Conservation (phyloP, 2,113 vertebrate species). For the Syngnathus typhle region DNA sequence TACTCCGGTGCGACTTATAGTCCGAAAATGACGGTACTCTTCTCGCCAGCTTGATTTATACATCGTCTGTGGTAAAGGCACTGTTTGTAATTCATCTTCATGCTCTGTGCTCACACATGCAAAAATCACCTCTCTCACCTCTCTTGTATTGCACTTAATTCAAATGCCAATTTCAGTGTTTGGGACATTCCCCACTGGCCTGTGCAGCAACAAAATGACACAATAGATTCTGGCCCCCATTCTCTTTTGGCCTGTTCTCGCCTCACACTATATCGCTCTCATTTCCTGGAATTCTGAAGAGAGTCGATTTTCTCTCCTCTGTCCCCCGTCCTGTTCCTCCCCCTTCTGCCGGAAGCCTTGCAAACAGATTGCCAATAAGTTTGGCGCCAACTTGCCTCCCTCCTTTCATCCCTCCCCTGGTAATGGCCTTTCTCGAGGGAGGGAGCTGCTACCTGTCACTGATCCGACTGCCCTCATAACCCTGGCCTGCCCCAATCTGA, state of each 20-base stretch:
- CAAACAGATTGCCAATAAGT: constrained; percentile 76
- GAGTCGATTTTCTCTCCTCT: constrained; percentile 55
- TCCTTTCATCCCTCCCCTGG: constrained; percentile 36
- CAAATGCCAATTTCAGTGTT: constrained; percentile 49
- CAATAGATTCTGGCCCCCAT: constrained; percentile 42
- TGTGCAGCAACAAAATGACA: constrained; percentile 42
- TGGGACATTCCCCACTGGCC: constrained; percentile 30
- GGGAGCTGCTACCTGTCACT: constrained; percentile 60
- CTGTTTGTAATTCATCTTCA: constrained; percentile 45
- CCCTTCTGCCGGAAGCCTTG: constrained; percentile 50
- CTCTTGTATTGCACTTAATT: constrained; percentile 43
- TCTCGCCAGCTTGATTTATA: constrained; percentile 23
- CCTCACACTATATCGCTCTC: constrained; percentile 26
- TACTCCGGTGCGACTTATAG: no score
- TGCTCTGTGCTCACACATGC: constrained; percentile 29
- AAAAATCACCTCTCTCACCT: constrained; percentile 35
- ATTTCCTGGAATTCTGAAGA: constrained; percentile 40
- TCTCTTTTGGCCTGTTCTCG: constrained; percentile 27
- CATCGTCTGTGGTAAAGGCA: constrained; percentile 28
- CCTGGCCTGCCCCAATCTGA: constrained; percentile 27
- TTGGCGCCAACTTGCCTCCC: constrained; percentile 44
- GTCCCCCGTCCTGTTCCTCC: constrained; percentile 54
- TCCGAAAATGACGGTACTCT: no score
- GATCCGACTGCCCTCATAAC: constrained; percentile 52
- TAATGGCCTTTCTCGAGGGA: constrained; percentile 63